Conservation (phyloP, 1,140 invertebrate species). For the Batillaria attramentaria region DNA sequence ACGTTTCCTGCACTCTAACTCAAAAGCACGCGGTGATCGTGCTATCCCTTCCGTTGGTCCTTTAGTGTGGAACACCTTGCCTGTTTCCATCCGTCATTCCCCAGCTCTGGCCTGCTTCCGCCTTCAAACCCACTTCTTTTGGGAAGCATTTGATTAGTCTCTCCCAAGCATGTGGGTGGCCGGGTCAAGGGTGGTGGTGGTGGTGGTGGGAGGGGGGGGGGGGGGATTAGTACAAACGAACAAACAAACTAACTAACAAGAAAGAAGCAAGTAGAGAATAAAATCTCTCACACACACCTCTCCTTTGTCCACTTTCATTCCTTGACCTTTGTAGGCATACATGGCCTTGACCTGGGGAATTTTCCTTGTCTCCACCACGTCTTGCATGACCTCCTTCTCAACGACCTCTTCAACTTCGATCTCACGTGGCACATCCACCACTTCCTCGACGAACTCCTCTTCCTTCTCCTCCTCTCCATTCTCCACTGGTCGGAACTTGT, state of each 20-base stretch:
- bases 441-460: conserved; percentile 72
- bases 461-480: conserved; percentile 64
- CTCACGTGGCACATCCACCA: conserved; percentile 85
- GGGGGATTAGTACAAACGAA: too few relatives aligned
- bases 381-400: conserved; percentile 86
- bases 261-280: not conserved
- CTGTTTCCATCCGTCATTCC: too few relatives aligned
- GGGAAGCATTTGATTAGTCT: too few relatives aligned
- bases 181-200: too few relatives aligned
- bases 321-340: conserved; percentile 93
- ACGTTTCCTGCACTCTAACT: too few relatives aligned
- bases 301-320: conserved; percentile 88
- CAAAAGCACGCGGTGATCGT: too few relatives aligned
- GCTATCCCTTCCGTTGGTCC: too few relatives aligned
- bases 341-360: conserved; percentile 90
- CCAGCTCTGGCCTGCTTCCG: too few relatives aligned
- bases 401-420: conserved; percentile 87
- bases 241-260: not conserved
- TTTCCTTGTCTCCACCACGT: conserved; percentile 87
- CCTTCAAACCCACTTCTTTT: too few relatives aligned
- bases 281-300: conserved; percentile 75
- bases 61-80: too few relatives aligned
- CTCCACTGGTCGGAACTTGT: conserved; percentile 62
- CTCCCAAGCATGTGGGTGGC: too few relatives aligned
- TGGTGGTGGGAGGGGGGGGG: too few relatives aligned